Conservation (phyloP, 1,140 invertebrate species). For the Drosophila ficusphila region DNA sequence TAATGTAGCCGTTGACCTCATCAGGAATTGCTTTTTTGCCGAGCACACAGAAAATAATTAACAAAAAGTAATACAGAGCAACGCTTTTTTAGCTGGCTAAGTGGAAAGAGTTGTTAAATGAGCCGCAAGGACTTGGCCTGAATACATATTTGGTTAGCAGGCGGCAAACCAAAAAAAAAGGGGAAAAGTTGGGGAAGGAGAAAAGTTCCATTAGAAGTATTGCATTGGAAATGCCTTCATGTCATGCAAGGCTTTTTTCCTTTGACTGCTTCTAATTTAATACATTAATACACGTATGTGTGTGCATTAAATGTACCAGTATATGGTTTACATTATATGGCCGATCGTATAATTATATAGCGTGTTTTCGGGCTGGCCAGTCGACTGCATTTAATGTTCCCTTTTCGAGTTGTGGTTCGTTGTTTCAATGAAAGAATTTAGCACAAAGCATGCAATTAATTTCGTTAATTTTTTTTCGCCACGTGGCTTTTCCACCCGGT, state of each 20-base stretch:
- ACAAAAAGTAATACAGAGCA: constrained; percentile 17
- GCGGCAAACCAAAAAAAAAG: background rate
- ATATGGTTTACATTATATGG: constrained; percentile 48
- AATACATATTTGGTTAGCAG: constrained; percentile 52
- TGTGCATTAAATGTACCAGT: constrained; percentile 12
- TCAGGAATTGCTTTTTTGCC: constrained; percentile 25
- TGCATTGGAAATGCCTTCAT: constrained; percentile 57
- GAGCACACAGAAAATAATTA: constrained; percentile 42
- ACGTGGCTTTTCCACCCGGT: constrained; percentile 19
- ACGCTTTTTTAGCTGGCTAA: constrained; percentile 5
- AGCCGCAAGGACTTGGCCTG: constrained; percentile 54
- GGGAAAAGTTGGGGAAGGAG: background rate
- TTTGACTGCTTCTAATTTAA: constrained; percentile 46
- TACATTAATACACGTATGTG: constrained; percentile 21
- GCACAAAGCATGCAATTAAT: constrained; percentile 69
- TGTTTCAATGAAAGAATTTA: constrained; percentile 61
- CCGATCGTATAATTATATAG: constrained; percentile 69
- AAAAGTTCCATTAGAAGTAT: constrained; percentile 42
- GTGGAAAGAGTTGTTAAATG: constrained; percentile 70
- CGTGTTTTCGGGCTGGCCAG: constrained; percentile 47
- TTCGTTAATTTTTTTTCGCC: constrained; percentile 16
- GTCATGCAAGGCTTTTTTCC: constrained; percentile 66
- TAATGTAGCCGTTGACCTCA: constrained; percentile 70
- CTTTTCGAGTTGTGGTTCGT: constrained; percentile 9
- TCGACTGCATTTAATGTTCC: constrained; percentile 43